Conservation (phyloP, 2,888 invertebrate species). For the Limnephilus auricula region DNA sequence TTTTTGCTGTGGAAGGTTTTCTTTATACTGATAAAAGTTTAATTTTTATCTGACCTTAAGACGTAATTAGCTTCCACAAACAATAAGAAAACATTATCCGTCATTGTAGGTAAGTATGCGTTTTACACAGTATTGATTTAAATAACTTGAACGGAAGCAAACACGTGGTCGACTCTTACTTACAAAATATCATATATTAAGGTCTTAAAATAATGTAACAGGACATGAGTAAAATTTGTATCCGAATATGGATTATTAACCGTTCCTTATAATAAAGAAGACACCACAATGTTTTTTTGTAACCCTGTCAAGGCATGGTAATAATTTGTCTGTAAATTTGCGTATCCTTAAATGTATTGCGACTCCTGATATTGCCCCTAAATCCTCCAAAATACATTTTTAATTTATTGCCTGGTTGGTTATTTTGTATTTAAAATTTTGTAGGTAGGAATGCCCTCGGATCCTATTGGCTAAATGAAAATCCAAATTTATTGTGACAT, state of each 20-base stretch:
- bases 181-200: no score
- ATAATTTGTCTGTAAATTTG: neutral
- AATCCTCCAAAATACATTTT: neutral
- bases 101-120: no score
- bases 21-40: no score
- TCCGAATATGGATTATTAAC: neutral
- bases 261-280: neutral
- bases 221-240: neutral
- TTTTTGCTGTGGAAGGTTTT: no score
- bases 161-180: neutral
- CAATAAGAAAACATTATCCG: no score
- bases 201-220: neutral
- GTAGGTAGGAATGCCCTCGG: no score
- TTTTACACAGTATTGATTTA: neutral
- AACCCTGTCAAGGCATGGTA: neutral
- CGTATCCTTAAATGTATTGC: neutral
- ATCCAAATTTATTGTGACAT: neutral
- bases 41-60: no score
- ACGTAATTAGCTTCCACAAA: no score
- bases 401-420: neutral
- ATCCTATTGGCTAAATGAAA: neutral
- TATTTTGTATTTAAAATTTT: neutral
- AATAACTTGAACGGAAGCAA: neutral
- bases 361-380: neutral
- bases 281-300: neutral